These are phyloP conservation scores for Trypoxylon attenuatum DNA, from an alignment of 2,888 invertebrate species.

Conservation along the genomic window DNA sequence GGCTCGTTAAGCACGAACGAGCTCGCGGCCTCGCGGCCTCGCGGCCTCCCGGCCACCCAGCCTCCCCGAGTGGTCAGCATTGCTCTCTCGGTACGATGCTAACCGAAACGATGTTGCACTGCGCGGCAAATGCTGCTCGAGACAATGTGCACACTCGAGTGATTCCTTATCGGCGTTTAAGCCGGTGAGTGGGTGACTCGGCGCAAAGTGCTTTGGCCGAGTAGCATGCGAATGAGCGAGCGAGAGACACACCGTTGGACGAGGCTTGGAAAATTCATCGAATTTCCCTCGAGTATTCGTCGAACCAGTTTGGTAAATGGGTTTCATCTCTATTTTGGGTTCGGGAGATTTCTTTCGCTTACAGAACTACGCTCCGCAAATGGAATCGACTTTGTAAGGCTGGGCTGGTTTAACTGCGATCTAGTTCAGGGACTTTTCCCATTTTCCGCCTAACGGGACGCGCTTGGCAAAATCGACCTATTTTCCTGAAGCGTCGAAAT, in stretches of 20 bases:
- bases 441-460: slow-evolving; percentile 7
- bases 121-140: slow-evolving; percentile 46
- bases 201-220: background rate
- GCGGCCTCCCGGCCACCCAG: no score
- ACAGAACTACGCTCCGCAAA: background rate
- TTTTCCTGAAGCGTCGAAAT: background rate
- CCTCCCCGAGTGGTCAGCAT: no score
- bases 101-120: slow-evolving; percentile 50
- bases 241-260: slow-evolving; percentile 4
- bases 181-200: background rate
- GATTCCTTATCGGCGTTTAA: slow-evolving; percentile 37
- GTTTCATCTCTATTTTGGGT: slow-evolving; percentile 32
- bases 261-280: slow-evolving; percentile 33
- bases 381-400: slow-evolving; percentile 11
- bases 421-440: background rate
- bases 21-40: slow-evolving; percentile 19
- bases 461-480: background rate
- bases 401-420: background rate
- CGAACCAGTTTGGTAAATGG: slow-evolving; percentile 32
- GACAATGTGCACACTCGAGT: slow-evolving; percentile 27
- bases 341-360: slow-evolving; percentile 14
- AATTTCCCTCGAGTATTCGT: slow-evolving; percentile 39
- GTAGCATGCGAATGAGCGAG: slow-evolving; percentile 15
- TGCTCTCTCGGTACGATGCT: slow-evolving; percentile 38
- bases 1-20: slow-evolving; percentile 51